phyloP scores from a whole-genome alignment of 2,888 invertebrate species.

The Philaethria dido region DNA sequence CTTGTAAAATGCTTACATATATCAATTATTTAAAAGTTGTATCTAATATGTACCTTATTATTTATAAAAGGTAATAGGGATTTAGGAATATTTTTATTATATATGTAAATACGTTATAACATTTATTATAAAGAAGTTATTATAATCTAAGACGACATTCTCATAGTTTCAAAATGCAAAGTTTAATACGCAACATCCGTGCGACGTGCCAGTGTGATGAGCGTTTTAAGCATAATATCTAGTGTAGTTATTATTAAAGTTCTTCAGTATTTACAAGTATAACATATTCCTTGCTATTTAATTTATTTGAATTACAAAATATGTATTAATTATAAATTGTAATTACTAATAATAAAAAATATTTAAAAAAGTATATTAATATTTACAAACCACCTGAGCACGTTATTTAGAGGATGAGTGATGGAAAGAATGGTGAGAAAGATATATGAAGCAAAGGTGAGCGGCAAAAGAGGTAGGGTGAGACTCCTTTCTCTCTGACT shows the following conservation, averaged over 20 bases:
- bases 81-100: neutral
- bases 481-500: no score
- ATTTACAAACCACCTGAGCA: no score
- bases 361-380: no score
- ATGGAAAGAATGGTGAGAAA: no score
- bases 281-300: neutral
- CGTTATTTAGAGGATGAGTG: no score
- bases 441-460: no score
- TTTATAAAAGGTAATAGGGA: no score
- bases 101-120: neutral
- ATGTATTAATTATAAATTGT: no score
- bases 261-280: neutral
- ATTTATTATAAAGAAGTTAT: neutral
- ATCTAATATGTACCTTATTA: no score
- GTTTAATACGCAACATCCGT: conserved; percentile 55
- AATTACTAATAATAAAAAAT: no score
- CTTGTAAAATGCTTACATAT: no score
- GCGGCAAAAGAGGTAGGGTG: no score
- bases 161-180: conserved; percentile 54
- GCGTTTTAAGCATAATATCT: conserved; percentile 14
- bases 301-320: neutral
- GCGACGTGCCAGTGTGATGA: conserved; percentile 24
- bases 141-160: conserved; percentile 22
- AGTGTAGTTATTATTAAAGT: conserved; percentile 53
- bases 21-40: neutral